These are phyloP conservation scores for Himantopus leucocephalus DNA, from an alignment of 2,113 vertebrate genomes.

Conservation along the genomic window DNA sequence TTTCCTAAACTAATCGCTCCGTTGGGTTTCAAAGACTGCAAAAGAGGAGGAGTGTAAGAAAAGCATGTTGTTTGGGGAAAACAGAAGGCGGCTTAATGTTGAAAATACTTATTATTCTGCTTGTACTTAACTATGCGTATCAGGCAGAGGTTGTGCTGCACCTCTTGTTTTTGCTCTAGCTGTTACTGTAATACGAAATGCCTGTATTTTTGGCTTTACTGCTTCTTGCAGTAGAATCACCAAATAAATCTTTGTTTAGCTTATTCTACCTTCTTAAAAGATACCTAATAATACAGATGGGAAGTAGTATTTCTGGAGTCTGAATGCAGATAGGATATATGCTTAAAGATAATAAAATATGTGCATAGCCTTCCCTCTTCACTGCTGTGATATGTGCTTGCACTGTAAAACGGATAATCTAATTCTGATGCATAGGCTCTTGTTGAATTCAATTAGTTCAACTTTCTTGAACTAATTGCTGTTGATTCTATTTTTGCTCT, in stretches of 20 bases:
- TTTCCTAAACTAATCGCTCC: background rate
- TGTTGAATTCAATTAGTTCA: background rate
- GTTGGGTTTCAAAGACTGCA: background rate
- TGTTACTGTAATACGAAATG: background rate
- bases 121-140: background rate
- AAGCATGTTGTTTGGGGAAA: background rate
- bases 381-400: background rate
- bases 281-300: background rate
- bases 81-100: background rate
- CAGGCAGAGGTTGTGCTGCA: background rate
- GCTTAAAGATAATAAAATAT: background rate
- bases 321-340: background rate
- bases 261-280: background rate
- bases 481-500: background rate
- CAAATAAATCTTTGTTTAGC: background rate
- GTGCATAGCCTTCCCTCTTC: background rate
- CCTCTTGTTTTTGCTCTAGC: background rate
- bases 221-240: background rate
- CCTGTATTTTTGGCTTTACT: background rate
- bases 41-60: background rate
- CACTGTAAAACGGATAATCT: background rate
- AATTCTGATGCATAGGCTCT: background rate
- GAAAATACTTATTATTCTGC: background rate
- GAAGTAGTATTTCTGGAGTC: background rate
- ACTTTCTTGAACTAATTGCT: background rate